A percentile compares a stretch with the other conserved stretches of the same genome.
These are phyloP conservation scores for Sus cebifrons DNA, from an alignment of 2,797 vertebrate species.

Conservation along the genomic window DNA sequence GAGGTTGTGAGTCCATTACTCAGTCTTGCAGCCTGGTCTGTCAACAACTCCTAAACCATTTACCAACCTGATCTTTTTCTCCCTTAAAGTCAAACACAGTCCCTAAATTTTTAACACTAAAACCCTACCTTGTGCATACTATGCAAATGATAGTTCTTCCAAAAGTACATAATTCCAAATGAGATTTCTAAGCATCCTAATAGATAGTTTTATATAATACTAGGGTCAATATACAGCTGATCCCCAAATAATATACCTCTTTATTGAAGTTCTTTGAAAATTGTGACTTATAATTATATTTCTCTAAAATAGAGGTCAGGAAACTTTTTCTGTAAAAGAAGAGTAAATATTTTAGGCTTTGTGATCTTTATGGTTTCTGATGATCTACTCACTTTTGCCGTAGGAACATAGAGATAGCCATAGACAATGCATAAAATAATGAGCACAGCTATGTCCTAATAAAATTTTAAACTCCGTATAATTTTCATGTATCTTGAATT, in stretches of 20 bases:
- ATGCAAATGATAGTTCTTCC: not conserved
- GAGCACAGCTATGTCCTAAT: not conserved
- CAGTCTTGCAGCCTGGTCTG: not conserved
- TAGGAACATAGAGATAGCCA: not conserved
- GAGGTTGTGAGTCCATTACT: not conserved
- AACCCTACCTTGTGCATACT: not conserved
- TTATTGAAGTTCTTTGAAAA: constrained; percentile 35
- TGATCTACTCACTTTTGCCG: not conserved
- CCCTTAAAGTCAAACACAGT: not conserved
- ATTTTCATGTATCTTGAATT: not conserved
- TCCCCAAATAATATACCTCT: not conserved
- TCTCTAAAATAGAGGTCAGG: not conserved
- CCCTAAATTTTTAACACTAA: not conserved
- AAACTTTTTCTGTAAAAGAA: not conserved
- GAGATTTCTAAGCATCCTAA: not conserved
- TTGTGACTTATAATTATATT: not conserved
- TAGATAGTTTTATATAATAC: not conserved
- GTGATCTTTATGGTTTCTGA: not conserved
- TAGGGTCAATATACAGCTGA: not conserved
- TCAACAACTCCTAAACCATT: not conserved
- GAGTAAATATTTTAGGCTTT: not conserved
- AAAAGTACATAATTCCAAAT: not conserved
- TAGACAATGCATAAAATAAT: not conserved
- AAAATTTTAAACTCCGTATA: not conserved
- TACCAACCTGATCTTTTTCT: not conserved